A percentile compares a stretch with the other conserved stretches of the same genome.
phyloP scores from a whole-genome alignment of 2,113 vertebrate genomes.

The Salvelinus sp. region DNA sequence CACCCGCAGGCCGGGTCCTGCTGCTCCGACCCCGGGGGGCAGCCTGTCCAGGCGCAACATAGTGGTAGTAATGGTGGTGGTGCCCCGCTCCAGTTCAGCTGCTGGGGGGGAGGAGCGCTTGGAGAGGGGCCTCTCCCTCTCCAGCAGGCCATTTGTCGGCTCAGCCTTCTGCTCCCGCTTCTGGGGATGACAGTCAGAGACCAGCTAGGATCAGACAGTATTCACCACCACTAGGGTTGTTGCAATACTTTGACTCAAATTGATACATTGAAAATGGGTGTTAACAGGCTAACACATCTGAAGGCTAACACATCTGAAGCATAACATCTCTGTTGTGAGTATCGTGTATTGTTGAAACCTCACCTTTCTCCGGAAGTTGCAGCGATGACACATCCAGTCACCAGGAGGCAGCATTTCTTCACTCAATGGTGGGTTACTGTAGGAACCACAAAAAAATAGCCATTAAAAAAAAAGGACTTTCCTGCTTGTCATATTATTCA shows the following conservation, averaged over 20 bases:
- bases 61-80: conserved; percentile 28
- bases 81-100: conserved; percentile 83
- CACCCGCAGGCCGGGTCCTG: conserved; percentile 78
- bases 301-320: background rate
- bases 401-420: conserved; percentile 98
- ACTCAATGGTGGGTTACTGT: conserved; percentile 93
- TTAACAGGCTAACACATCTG: too few species aligned
- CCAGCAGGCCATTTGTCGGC: conserved; percentile 92
- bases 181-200: conserved; percentile 60
- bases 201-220: background rate
- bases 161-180: conserved; percentile 96
- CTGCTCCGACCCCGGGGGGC: conserved; percentile 61
- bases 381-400: conserved; percentile 99
- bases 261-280: too few species aligned
- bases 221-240: too few species aligned
- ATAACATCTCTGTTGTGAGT: too few species aligned
- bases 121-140: conserved; percentile 71
- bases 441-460: background rate
- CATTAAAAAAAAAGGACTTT: background rate
- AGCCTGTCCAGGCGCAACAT: conserved; percentile 78
- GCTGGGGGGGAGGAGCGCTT: conserved; percentile 90
- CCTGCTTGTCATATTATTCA: too few species aligned
- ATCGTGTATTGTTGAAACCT: conserved; percentile 22
- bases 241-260: too few species aligned
- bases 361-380: conserved; percentile 94